A percentile compares a stretch with the other conserved stretches of the same genome.
phyloP scores from a whole-genome alignment of 1,140 invertebrate species.

The Drosophila chauvacae region DNA sequence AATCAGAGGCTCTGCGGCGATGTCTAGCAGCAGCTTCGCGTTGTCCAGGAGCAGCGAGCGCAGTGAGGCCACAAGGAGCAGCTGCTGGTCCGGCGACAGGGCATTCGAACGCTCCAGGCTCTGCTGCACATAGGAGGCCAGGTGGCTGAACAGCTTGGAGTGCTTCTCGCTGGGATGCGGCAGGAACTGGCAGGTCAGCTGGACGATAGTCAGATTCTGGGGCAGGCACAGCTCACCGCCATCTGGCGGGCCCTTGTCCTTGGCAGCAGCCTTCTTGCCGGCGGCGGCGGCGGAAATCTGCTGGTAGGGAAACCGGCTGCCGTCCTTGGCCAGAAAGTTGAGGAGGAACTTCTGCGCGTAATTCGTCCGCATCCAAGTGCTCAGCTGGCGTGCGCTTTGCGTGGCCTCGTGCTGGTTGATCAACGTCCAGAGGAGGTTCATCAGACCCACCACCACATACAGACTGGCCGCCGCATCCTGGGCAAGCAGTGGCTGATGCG shows the following conservation, averaged over 20 bases:
- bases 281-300: conserved; percentile 26
- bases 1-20: conserved; percentile 40
- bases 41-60: conserved; percentile 84
- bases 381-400: conserved; percentile 75
- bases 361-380: conserved; percentile 85
- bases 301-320: conserved; percentile 55
- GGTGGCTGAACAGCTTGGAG: conserved; percentile 17
- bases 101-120: conserved; percentile 18
- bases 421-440: conserved; percentile 86
- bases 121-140: conserved; percentile 43
- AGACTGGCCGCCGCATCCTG: conserved; percentile 86
- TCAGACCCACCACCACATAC: conserved; percentile 86
- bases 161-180: conserved; percentile 33
- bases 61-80: conserved; percentile 78
- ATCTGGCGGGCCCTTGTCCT: conserved; percentile 17
- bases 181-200: conserved; percentile 63
- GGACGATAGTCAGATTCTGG: conserved; percentile 73
- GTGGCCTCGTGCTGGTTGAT: conserved; percentile 84
- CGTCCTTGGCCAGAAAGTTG: conserved; percentile 84
- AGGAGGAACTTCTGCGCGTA: conserved; percentile 85
- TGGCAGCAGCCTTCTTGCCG: conserved; percentile 15
- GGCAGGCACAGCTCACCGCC: conserved; percentile 55
- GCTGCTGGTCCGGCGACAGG: conserved; percentile 39
- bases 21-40: conserved; percentile 73
- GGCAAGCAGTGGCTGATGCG: conserved; percentile 82